These are phyloP conservation scores for Trichonephila clavata DNA, from an alignment of 1,140 invertebrate genomes.

Conservation along the genomic window DNA sequence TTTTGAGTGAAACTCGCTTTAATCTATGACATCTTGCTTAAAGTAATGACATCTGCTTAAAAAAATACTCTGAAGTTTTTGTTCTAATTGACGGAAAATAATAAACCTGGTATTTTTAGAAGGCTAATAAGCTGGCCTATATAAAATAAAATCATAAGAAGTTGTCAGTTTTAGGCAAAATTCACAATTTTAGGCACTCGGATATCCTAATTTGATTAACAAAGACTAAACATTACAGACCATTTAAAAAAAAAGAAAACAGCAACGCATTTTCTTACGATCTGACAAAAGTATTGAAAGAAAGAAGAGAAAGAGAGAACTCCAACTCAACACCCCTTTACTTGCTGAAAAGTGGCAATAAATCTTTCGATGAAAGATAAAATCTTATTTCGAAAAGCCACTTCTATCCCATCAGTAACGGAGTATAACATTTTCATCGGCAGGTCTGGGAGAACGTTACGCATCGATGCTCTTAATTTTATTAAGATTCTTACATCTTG, in stretches of 20 bases:
- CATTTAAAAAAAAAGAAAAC: neutral
- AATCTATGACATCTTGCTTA: no score
- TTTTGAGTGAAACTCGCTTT: no score
- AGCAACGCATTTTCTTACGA: neutral
- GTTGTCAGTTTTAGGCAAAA: no score
- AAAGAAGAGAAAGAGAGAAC: neutral
- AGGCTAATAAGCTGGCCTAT: no score
- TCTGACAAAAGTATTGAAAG: conserved; percentile 36
- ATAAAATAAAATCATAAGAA: no score
- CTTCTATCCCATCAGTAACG: conserved; percentile 53
- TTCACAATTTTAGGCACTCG: no score
- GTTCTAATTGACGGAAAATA: no score
- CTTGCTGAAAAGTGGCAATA: conserved; percentile 44
- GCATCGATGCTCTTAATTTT: conserved; percentile 60
- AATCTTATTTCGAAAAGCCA: conserved; percentile 57
- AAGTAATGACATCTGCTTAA: no score
- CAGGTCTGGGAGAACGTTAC: conserved; percentile 28
- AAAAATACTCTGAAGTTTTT: no score
- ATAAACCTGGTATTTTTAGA: no score
- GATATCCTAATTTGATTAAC: neutral
- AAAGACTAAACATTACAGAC: conserved; percentile 29
- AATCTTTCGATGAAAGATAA: conserved; percentile 54
- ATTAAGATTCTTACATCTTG: conserved; percentile 70
- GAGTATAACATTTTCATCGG: conserved; percentile 63
- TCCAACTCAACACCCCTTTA: neutral